These are phyloP conservation scores for Valencia hispanica DNA, from an alignment of 2,797 vertebrate species.

Conservation along the genomic window DNA sequence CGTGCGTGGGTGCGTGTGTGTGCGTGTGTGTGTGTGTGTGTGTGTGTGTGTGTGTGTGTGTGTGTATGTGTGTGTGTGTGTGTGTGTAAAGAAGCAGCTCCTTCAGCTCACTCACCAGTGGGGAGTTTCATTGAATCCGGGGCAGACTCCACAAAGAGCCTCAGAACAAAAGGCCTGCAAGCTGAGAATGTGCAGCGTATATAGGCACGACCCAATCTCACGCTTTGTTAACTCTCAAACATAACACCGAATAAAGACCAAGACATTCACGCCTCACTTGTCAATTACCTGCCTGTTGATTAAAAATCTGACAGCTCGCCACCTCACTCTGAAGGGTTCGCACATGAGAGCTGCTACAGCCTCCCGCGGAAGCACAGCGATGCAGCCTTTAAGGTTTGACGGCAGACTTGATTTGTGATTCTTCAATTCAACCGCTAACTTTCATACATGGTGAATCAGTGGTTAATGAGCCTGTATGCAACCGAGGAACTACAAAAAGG, in stretches of 20 bases:
- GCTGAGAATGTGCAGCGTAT: slow-evolving; percentile 73
- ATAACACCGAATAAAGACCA: slow-evolving; percentile 60
- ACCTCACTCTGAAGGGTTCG: slow-evolving; percentile 23
- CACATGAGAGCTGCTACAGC: neutral
- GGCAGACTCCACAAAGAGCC: slow-evolving; percentile 74
- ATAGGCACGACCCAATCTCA: slow-evolving; percentile 70
- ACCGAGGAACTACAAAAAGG: neutral
- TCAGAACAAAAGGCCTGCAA: slow-evolving; percentile 77
- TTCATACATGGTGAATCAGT: neutral
- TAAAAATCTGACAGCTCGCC: slow-evolving; percentile 47
- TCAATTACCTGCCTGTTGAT: slow-evolving; percentile 70
- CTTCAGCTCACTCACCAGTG: slow-evolving; percentile 73
- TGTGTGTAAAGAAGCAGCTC: slow-evolving; percentile 60
- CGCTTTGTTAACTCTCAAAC: slow-evolving; percentile 76
- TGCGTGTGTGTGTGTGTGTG: slow-evolving; percentile 38
- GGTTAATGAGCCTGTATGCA: neutral
- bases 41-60: slow-evolving; percentile 22
- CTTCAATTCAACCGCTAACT: neutral
- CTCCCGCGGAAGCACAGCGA: neutral
- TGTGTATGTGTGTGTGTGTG: slow-evolving; percentile 17
- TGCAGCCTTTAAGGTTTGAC: neutral
- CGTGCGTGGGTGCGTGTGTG: slow-evolving; percentile 18
- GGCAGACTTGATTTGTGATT: neutral
- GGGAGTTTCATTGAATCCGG: slow-evolving; percentile 76
- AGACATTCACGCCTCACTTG: slow-evolving; percentile 65